Conservation (phyloP, 2,888 invertebrate genomes). For the Gerris lacustris region DNA sequence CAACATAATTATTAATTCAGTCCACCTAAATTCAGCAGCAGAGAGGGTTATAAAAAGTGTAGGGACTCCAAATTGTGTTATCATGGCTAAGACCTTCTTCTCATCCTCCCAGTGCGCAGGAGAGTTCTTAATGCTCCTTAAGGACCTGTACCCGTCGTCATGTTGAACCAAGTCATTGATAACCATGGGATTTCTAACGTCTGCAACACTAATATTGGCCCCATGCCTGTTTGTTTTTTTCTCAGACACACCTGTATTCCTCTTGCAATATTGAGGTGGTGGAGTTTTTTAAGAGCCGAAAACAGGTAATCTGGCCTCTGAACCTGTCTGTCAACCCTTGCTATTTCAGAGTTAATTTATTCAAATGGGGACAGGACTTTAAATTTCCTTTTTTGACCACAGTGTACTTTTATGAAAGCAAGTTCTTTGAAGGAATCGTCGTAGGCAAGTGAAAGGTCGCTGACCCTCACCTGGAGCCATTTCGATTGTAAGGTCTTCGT, state of each 20-base stretch:
- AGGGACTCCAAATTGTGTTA: conserved; percentile 21
- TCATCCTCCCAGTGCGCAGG: conserved; percentile 20
- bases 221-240: too few species aligned
- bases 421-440: conserved; percentile 11
- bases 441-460: conserved; percentile 15
- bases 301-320: not conserved
- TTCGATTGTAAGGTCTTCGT: conserved; percentile 7
- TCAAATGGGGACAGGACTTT: not conserved
- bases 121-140: too few species aligned
- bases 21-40: conserved; percentile 25
- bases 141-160: conserved; percentile 8
- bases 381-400: conserved; percentile 12
- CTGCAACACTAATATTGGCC: not conserved
- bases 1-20: conserved; percentile 22
- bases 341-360: conserved; percentile 16
- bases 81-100: conserved; percentile 22
- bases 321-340: conserved; percentile 12
- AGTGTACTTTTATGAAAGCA: conserved; percentile 18
- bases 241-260: too few species aligned
- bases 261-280: too few species aligned
- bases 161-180: conserved; percentile 4
- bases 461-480: conserved; percentile 17
- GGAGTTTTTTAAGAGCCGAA: not conserved
- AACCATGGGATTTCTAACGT: not conserved
- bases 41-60: conserved; percentile 25